These are phyloP conservation scores for Heterotilapia buettikoferi DNA, from an alignment of 2,113 vertebrate genomes.

Conservation along the genomic window DNA sequence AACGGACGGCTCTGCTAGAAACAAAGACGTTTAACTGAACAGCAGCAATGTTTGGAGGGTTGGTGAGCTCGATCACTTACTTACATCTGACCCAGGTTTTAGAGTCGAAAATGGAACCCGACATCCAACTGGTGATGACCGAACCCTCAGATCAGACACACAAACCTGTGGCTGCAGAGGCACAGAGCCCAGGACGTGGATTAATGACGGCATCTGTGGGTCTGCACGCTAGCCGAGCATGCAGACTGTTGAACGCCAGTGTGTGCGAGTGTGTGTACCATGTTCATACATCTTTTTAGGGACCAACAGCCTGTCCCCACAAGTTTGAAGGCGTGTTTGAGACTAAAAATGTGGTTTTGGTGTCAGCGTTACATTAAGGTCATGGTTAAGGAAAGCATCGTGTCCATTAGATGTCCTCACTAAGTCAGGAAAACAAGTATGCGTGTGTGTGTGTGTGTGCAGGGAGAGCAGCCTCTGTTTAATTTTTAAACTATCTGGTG, in stretches of 20 bases:
- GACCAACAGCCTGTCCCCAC: background rate
- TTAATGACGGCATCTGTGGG: constrained; percentile 76
- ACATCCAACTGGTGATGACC: background rate
- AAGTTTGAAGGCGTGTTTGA: background rate
- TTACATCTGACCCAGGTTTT: background rate
- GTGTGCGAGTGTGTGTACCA: background rate
- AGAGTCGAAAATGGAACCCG: background rate
- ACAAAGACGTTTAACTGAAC: background rate
- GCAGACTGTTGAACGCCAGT: background rate
- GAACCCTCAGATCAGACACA: background rate
- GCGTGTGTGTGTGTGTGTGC: background rate
- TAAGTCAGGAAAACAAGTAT: background rate
- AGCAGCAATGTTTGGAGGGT: background rate
- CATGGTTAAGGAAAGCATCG: background rate
- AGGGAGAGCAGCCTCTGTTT: background rate
- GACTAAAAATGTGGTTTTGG: background rate
- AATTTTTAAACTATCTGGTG: constrained; percentile 26
- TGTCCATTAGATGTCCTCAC: background rate
- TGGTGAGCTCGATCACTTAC: background rate
- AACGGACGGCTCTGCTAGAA: background rate
- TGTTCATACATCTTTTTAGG: background rate
- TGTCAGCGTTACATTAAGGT: background rate
- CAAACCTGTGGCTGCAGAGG: background rate
- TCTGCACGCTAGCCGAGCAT: constrained; percentile 56
- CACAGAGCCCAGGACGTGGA: constrained; percentile 76